Evolutionary conservation across 30 jellyfish, hydroid and myxozoan species (phyloP).

Genomic region (Aurelia sp.): DNA sequence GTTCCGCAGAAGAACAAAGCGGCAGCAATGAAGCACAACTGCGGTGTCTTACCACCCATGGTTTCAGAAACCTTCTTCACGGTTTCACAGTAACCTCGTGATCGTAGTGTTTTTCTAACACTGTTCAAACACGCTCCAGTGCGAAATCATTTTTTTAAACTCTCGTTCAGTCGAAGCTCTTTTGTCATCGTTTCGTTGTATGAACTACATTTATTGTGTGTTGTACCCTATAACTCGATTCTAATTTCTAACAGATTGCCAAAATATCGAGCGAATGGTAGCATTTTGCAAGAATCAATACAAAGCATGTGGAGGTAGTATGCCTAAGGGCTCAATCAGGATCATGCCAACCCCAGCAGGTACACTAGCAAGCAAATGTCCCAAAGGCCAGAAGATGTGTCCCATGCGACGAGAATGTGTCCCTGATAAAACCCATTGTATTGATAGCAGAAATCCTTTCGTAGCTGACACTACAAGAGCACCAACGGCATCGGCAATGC

Average conservation of each 20-base stretch:
- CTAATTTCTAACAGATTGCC: conserved; percentile 17
- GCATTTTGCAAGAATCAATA: conserved; percentile 51
- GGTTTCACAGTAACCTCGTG: too few relatives aligned
- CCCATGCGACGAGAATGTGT: conserved; percentile 36
- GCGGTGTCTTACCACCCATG: too few relatives aligned
- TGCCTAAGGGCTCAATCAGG: neutral
- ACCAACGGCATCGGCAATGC: neutral
- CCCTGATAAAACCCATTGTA: conserved; percentile 12
- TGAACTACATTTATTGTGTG: too few relatives aligned
- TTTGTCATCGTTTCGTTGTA: too few relatives aligned
- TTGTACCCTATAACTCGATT: too few relatives aligned
- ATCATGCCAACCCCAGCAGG: neutral
- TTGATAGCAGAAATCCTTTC: conserved; percentile 16
- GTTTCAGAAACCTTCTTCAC: too few relatives aligned
- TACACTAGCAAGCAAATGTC: neutral
- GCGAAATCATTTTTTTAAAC: too few relatives aligned
- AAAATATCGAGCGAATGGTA: conserved; percentile 41
- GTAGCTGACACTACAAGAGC: conserved; percentile 6
- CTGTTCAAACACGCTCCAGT: too few relatives aligned
- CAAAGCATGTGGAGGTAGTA: neutral
- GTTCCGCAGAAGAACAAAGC: too few relatives aligned
- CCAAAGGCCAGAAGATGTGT: conserved; percentile 29
- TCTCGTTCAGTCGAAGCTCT: too few relatives aligned
- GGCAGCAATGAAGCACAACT: too few relatives aligned
- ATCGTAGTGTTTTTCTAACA: too few relatives aligned